Evolutionary conservation across 2,888 invertebrate genomes (phyloP).

Genomic region (Lypha dubia): DNA sequence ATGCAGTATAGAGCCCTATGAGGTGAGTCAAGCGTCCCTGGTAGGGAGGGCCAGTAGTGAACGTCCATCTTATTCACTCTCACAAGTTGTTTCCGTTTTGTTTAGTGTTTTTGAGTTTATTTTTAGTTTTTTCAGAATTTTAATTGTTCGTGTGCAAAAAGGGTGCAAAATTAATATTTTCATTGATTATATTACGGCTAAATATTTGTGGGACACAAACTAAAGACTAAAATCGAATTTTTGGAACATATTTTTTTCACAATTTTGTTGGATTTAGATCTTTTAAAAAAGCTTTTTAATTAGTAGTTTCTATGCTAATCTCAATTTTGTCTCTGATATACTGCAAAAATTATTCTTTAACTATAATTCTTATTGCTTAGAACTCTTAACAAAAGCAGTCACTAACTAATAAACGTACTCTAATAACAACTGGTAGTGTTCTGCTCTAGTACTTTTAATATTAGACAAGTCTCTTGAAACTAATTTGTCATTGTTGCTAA

Average conservation of each 20-base stretch:
- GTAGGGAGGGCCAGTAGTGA: no score
- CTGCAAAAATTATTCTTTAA: not conserved
- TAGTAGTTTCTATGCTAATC: not conserved
- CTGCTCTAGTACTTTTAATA: not conserved
- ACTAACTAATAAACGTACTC: not conserved
- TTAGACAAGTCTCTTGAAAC: conserved; percentile 26
- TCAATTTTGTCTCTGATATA: not conserved
- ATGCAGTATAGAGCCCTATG: no score
- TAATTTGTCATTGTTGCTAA: conserved; percentile 9
- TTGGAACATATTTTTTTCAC: not conserved
- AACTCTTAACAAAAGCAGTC: not conserved
- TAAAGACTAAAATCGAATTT: no score
- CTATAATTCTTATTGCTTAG: not conserved
- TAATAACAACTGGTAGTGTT: conserved; percentile 10
- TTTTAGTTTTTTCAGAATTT: no score
- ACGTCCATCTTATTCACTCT: no score
- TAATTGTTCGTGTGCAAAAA: no score
- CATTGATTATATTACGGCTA: no score
- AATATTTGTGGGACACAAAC: not conserved
- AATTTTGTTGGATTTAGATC: not conserved
- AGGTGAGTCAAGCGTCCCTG: no score
- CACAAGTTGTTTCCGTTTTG: no score
- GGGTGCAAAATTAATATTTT: no score
- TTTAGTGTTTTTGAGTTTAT: no score
- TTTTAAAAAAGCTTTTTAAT: conserved; percentile 4